Conservation (phyloP, 2,888 invertebrate species). For the Sesia apiformis region DNA sequence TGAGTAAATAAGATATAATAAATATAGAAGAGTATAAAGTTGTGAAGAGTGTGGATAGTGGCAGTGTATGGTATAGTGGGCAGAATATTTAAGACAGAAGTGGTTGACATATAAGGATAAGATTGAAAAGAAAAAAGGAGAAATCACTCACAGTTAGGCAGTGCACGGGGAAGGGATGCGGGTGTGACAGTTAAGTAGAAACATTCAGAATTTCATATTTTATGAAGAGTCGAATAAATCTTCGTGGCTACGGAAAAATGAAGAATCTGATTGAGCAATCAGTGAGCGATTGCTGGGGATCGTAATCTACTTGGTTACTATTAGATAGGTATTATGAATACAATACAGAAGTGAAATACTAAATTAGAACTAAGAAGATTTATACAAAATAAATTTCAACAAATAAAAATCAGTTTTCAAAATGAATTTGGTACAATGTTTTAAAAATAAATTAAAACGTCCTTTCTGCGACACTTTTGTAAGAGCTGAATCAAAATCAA, state of each 20-base stretch:
- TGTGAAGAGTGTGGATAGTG: slow-evolving; percentile 67
- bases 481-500: too few relatives aligned
- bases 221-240: slow-evolving; percentile 55
- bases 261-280: slow-evolving; percentile 48
- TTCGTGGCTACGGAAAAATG: slow-evolving; percentile 62
- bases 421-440: too few relatives aligned
- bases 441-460: too few relatives aligned
- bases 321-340: slow-evolving; percentile 20
- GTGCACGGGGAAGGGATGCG: slow-evolving; percentile 68
- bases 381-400: too few relatives aligned
- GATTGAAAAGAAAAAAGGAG: slow-evolving; percentile 57
- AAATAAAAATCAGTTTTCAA: too few relatives aligned
- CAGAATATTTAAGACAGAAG: slow-evolving; percentile 54
- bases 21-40: slow-evolving; percentile 52
- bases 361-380: background rate
- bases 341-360: background rate
- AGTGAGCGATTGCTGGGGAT: slow-evolving; percentile 32
- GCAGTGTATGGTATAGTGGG: slow-evolving; percentile 63
- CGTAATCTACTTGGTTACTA: too few relatives aligned
- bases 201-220: slow-evolving; percentile 60
- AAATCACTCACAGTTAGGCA: slow-evolving; percentile 67
- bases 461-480: too few relatives aligned
- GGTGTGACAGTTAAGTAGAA: slow-evolving; percentile 67
- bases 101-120: slow-evolving; percentile 47
- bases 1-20: slow-evolving; percentile 30